Evolutionary conservation across 2,113 vertebrate genomes (phyloP).

Genomic region (Apaloderma vittatum): DNA sequence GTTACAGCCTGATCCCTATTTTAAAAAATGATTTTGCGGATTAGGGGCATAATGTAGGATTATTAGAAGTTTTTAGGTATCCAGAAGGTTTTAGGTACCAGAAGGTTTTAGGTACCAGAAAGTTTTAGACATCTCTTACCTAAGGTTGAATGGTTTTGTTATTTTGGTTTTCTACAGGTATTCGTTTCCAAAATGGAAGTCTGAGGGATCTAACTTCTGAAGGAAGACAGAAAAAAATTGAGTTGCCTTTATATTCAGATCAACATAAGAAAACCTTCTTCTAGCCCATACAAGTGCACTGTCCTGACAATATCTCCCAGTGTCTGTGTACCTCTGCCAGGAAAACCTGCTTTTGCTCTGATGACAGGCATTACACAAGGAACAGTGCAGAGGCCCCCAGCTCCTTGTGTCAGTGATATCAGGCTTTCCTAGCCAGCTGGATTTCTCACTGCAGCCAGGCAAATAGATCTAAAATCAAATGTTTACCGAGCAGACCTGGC

Average conservation of each 20-base stretch:
- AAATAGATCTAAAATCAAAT: background rate
- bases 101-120: too few relatives aligned
- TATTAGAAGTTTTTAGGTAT: background rate
- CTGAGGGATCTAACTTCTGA: background rate
- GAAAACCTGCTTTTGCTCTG: background rate
- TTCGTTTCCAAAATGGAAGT: background rate
- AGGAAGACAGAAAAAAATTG: background rate
- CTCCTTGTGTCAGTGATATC: background rate
- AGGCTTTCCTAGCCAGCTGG: accelerated
- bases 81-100: too few relatives aligned
- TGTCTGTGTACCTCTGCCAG: background rate
- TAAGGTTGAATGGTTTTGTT: background rate
- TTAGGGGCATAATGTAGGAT: background rate
- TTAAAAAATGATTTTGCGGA: background rate
- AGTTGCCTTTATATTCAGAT: background rate
- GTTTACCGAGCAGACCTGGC: background rate
- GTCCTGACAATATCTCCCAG: background rate
- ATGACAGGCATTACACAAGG: background rate
- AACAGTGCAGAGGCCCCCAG: background rate
- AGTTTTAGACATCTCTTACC: background rate
- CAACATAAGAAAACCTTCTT: background rate
- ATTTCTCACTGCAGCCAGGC: background rate
- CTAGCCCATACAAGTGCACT: background rate
- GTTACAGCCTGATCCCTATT: background rate
- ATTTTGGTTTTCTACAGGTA: background rate